A percentile compares a stretch with the other conserved stretches of the same genome.
phyloP scores from a whole-genome alignment of 2,797 vertebrate species.

The Clangula hyemalis region DNA sequence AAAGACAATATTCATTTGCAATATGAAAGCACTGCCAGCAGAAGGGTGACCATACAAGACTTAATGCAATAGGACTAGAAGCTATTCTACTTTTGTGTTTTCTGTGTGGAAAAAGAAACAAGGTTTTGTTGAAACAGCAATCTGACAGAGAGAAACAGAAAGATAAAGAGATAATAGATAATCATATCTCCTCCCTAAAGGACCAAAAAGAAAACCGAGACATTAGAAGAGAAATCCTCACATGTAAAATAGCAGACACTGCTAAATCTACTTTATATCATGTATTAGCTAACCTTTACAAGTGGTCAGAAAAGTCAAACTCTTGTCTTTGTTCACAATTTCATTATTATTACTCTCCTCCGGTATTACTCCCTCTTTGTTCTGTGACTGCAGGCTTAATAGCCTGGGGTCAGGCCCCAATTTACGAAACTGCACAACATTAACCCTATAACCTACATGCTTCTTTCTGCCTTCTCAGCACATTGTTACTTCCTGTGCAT shows the following conservation, averaged over 20 bases:
- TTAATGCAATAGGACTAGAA: not conserved
- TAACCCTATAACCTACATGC: not conserved
- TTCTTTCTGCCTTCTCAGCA: conserved; percentile 12
- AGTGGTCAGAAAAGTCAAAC: not conserved
- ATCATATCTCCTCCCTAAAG: not conserved
- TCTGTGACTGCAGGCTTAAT: not conserved
- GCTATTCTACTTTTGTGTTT: not conserved
- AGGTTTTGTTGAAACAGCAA: not conserved
- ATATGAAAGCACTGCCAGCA: not conserved
- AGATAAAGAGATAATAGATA: not conserved
- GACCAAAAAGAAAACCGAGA: not conserved
- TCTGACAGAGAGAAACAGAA: not conserved
- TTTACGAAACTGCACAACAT: not conserved
- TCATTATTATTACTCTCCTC: not conserved
- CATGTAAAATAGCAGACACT: not conserved
- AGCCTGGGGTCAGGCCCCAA: not conserved
- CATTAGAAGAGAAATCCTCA: not conserved
- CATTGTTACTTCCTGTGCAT: not conserved
- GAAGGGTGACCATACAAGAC: not conserved
- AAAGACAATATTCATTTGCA: not conserved
- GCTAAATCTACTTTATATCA: not conserved
- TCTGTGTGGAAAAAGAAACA: not conserved
- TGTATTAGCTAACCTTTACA: not conserved
- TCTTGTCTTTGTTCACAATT: not conserved
- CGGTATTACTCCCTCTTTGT: not conserved